Evolutionary conservation across 1,140 invertebrate genomes (phyloP), one percentile per base, ranked within the genome.

Genomic region (Rhyacophila brunnea): DNA sequence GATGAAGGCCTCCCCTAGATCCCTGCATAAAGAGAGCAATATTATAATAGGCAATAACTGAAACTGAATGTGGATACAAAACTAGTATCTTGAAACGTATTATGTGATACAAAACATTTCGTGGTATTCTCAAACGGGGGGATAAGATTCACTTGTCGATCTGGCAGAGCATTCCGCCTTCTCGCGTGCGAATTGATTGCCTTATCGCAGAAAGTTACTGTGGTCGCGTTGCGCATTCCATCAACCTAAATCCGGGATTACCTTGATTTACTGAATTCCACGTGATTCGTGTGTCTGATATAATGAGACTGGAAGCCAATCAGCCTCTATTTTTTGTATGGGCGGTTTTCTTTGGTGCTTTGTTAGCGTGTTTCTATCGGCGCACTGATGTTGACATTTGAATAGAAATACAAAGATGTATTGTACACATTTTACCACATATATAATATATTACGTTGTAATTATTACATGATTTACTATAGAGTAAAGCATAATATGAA

Each of bases 201-300:
- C 40, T 60, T 60, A 60, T 60, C 58, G 48, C 42, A n/a, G 42
- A 54, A 60, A 60, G 50, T 60, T 60, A 60, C 44, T 60, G 58
- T 49, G 49, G 58, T 51, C 53, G 58, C 49, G 34, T 47, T 47
- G 18, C 50, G 50, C 50, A 28, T 34, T 48, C 58, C 28, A 60
- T 60, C 43, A 53, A 49, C n/a, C 50, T 36, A 52, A 53, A 54
- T 40, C 58, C 45, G 18, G 51, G 58, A 60, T 60, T 60, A 54
- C 35, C 20, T 44, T 60, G 58, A 60, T 60, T 60, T 60, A 60
- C 57, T 42, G 55, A 58, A 58, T 50, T 42, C 47, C 43, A 43
- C 42, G 49, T 49, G 57, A 59, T 59, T 47, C 44, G 19, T 17
- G 18, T 44, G n/a, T 13, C 13, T 18, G 52, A 54, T 54, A 52